Evolutionary conservation across 2,797 vertebrate genomes (phyloP).

Genomic region (Ctenosaura bakeri): DNA sequence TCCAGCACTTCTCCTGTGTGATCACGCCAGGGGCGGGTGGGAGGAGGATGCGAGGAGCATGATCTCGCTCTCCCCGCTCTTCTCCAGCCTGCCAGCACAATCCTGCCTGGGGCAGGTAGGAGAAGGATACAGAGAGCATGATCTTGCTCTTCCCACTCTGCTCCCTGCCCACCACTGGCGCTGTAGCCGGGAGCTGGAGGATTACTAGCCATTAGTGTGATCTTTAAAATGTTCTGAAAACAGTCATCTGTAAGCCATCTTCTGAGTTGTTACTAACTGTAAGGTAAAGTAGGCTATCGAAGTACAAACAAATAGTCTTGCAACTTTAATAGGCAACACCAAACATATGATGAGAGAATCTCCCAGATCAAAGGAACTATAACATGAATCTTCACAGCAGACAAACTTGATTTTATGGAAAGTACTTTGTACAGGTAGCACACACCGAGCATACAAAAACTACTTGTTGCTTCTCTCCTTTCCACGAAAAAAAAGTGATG

Average conservation of each 20-base stretch:
- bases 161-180: too few relatives aligned
- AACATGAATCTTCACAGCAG: conserved; percentile 53
- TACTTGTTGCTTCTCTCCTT: conserved; percentile 49
- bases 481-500: conserved; percentile 50
- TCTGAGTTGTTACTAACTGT: not conserved
- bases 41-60: too few relatives aligned
- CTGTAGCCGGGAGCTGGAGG: too few relatives aligned
- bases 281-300: not conserved
- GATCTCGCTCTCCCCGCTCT: too few relatives aligned
- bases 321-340: conserved; percentile 47
- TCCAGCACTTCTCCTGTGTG: too few relatives aligned
- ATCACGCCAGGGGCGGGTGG: too few relatives aligned
- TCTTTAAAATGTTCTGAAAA: conserved; percentile 13
- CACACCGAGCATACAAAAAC: conserved; percentile 56
- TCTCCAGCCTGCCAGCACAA: too few relatives aligned
- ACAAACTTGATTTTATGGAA: conserved; percentile 51
- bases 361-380: conserved; percentile 64
- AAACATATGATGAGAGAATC: conserved; percentile 43
- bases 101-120: too few relatives aligned
- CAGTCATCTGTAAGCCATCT: not conserved
- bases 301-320: conserved; percentile 32
- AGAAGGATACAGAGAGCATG: too few relatives aligned
- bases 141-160: too few relatives aligned
- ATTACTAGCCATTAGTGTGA: not conserved
- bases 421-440: conserved; percentile 45